Evolutionary conservation across 1,140 invertebrate genomes (phyloP), one percentile per base, ranked within the genome.

Genomic region (Zaprionus capensis): DNA sequence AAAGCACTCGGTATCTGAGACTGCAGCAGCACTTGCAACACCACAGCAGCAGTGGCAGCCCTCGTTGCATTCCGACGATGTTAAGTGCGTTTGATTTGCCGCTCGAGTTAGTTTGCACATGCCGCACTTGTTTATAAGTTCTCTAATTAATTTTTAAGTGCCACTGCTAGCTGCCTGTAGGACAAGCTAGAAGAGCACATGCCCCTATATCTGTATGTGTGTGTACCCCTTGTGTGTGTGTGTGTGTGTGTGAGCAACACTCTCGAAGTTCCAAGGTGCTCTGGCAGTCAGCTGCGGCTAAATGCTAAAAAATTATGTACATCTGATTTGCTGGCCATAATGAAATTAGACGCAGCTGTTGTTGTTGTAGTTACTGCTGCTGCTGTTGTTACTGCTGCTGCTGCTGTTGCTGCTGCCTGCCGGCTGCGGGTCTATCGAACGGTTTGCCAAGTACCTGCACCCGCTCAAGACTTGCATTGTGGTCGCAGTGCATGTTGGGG

Each of bases 121-220:
- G 84, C 84, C 76, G 84, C 85, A 84, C 84, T 88, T 88, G 84
- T 88, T 88, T 88, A 88, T 88, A 88, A 88, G 84, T 88, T 88
- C 84, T 88, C 84, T 88, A 88, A 88, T 88, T 88, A 88, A 90
- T 88, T 88, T 88, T 88, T 88, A 88, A 88, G 84, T 88, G 84
- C 84, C 75, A 71, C 71, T 81, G 84, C 84, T 84, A 87, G 84
- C 84, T 88, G 84, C 81, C 84, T 83, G 78, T 69, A 83, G 84
- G 72, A 87, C 84, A 88, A 70, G 31, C 59, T 62, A 44, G 44
- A 49, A 63, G 34, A 56, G 57, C 22, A 49, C 36, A 68, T n/a
- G 46, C 20, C 14, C 38, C 7, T 34, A 12, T 38, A 4, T 71
- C 24, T 51, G 7, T 65, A 1, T 17, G 14, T 38, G 5, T 31